Evolutionary conservation across 2,113 vertebrate genomes (phyloP).

Genomic region (Neolamprologus variostigma): DNA sequence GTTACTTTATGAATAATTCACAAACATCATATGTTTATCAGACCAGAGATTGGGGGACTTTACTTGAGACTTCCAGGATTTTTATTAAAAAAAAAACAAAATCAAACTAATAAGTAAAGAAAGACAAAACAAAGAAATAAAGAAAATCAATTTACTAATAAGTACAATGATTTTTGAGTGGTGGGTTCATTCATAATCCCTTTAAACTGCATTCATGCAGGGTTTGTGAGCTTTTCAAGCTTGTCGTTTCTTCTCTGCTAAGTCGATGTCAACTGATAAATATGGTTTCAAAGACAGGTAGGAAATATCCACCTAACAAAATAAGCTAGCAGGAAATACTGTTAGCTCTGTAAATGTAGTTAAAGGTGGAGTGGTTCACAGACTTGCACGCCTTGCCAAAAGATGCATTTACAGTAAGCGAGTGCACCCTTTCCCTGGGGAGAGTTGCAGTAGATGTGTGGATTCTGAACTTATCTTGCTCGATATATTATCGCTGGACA

Average conservation of each 20-base stretch:
- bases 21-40: background rate
- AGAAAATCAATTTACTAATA: background rate
- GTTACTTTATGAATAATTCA: background rate
- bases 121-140: background rate
- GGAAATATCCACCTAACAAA: background rate
- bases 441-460: background rate
- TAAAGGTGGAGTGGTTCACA: background rate
- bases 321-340: background rate
- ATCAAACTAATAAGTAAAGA: background rate
- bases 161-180: background rate
- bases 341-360: background rate
- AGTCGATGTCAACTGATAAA: background rate
- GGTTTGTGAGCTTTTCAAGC: background rate
- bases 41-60: background rate
- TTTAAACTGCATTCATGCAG: background rate
- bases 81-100: background rate
- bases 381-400: background rate
- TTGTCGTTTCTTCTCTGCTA: background rate
- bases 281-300: background rate
- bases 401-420: background rate
- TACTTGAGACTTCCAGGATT: background rate
- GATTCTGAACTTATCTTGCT: background rate
- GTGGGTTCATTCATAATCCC: background rate
- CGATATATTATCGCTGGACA: background rate
- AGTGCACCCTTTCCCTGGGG: background rate